phyloP scores from a whole-genome alignment of 1,140 invertebrate genomes.

The Thaumetopoea pityocampa region DNA sequence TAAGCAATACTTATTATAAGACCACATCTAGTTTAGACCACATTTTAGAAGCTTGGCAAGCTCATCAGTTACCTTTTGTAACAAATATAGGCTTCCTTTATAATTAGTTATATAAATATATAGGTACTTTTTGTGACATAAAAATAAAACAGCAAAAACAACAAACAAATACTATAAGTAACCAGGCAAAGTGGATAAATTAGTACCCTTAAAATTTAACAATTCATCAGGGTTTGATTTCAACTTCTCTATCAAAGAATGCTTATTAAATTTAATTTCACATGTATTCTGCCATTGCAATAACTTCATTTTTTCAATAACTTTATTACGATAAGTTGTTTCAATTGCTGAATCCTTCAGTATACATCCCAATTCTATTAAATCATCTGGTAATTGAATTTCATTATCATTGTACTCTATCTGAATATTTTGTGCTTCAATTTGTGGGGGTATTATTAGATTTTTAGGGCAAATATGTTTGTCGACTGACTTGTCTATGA shows the following conservation, averaged over 20 bases:
- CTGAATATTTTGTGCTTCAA: constrained; percentile 19
- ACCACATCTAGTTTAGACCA: too few species aligned
- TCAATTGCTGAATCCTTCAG: constrained; percentile 35
- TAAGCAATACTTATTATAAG: too few species aligned
- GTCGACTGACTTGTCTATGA: constrained; percentile 22
- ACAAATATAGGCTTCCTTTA: too few species aligned
- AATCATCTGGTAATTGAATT: constrained; percentile 33
- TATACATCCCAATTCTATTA: constrained; percentile 34
- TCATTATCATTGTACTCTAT: constrained; percentile 35
- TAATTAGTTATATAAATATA: too few species aligned
- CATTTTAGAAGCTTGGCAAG: too few species aligned
- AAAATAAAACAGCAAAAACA: too few species aligned
- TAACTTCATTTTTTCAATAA: constrained; percentile 50
- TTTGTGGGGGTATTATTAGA: too few species aligned
- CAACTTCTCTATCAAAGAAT: constrained; percentile 36
- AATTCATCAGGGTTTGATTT: constrained; percentile 47
- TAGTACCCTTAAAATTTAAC: constrained; percentile 52
- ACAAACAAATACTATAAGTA: constrained; percentile 39
- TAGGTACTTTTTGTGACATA: too few species aligned
- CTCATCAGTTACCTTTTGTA: too few species aligned
- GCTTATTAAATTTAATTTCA: constrained; percentile 48
- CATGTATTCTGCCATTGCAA: constrained; percentile 37
- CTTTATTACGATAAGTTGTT: constrained; percentile 28
- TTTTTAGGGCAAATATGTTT: constrained; percentile 47
- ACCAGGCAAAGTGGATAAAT: constrained; percentile 44